phyloP scores from a whole-genome alignment of 2,797 vertebrate species.

The Typhlichthys subterraneus region DNA sequence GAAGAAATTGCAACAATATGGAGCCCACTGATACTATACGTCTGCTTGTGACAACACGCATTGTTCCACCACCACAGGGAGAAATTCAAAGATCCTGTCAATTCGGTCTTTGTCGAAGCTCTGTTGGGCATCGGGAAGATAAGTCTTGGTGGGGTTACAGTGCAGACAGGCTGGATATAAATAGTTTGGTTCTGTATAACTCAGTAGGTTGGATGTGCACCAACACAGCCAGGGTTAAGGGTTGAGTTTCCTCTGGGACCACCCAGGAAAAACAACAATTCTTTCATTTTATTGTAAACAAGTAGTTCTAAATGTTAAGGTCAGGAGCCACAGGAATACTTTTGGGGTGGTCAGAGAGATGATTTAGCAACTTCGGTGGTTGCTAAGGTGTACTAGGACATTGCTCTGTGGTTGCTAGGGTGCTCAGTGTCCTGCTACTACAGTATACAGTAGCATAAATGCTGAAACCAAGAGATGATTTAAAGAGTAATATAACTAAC shows the following conservation, averaged over 20 bases:
- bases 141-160: too few relatives aligned
- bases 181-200: conserved; percentile 9
- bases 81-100: not conserved
- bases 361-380: too few relatives aligned
- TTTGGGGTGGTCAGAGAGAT: too few relatives aligned
- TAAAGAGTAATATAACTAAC: too few relatives aligned
- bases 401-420: too few relatives aligned
- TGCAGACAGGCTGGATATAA: conserved; percentile 16
- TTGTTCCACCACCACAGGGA: not conserved
- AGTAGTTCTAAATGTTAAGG: too few relatives aligned
- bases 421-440: too few relatives aligned
- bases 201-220: not conserved
- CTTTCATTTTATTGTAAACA: too few relatives aligned
- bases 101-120: not conserved
- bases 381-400: too few relatives aligned
- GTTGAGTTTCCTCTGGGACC: not conserved
- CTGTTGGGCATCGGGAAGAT: not conserved
- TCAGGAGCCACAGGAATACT: too few relatives aligned
- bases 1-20: conserved; percentile 21
- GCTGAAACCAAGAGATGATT: too few relatives aligned
- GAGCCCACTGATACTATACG: conserved; percentile 23
- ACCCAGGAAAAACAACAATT: not conserved
- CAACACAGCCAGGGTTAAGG: not conserved
- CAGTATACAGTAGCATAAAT: too few relatives aligned
- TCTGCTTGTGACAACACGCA: conserved; percentile 11